Conservation (phyloP, 1,140 invertebrate genomes). For the Conus ventricosus region DNA sequence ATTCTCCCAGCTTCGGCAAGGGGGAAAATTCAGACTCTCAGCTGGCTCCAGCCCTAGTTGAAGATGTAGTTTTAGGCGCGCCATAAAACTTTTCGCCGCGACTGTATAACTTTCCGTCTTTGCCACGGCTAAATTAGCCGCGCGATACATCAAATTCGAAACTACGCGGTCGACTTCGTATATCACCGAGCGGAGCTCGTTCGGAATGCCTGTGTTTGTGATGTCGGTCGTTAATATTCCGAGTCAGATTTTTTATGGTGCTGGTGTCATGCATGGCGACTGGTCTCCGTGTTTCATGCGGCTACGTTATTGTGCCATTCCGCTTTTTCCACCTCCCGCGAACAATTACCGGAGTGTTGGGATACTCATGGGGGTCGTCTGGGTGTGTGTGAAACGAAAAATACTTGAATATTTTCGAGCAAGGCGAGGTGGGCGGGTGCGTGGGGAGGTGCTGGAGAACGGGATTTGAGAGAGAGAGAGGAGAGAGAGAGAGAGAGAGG, state of each 20-base stretch:
- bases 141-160: slow-evolving; percentile 11
- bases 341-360: background rate
- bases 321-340: background rate
- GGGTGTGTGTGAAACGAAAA: background rate
- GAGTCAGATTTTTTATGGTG: slow-evolving; percentile 12
- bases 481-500: background rate
- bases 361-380: background rate
- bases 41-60: background rate
- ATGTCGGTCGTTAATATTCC: slow-evolving; percentile 19
- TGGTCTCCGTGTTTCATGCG: background rate
- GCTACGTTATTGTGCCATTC: slow-evolving; percentile 13
- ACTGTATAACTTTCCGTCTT: background rate
- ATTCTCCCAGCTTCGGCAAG: background rate
- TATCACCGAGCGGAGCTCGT: slow-evolving; percentile 1
- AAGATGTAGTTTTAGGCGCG: background rate
- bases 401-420: background rate
- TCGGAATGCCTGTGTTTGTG: slow-evolving; percentile 19
- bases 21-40: background rate
- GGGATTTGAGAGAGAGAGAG: background rate
- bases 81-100: background rate
- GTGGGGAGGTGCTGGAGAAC: background rate
- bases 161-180: background rate
- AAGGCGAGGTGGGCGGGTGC: background rate
- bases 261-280: slow-evolving; percentile 8
- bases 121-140: background rate